Conservation (phyloP, 1,140 invertebrate species). For the Augochlora pura region DNA sequence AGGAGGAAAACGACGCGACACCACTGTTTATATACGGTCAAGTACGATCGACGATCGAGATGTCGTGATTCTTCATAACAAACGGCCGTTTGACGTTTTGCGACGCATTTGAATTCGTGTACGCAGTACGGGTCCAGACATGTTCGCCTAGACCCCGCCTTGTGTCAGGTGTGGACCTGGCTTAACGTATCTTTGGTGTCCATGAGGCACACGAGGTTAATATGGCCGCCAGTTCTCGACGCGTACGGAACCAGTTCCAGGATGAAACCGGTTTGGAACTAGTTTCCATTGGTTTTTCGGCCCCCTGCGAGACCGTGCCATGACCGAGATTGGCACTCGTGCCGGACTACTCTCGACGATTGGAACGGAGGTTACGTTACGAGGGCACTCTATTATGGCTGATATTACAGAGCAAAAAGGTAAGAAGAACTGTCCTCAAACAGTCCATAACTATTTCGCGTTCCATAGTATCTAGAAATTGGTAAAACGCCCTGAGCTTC, state of each 20-base stretch:
- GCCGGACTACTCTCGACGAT: constrained; percentile 38
- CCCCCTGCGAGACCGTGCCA: constrained; percentile 31
- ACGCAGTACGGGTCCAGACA: not conserved
- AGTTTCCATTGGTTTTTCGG: constrained; percentile 67
- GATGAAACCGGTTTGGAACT: constrained; percentile 69
- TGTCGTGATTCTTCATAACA: too few relatives aligned
- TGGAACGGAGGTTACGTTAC: constrained; percentile 41
- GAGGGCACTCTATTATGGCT: constrained; percentile 34
- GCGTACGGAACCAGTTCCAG: constrained; percentile 66
- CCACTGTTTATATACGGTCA: too few relatives aligned
- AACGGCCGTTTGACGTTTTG: too few relatives aligned
- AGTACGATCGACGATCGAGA: too few relatives aligned
- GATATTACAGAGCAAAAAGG: constrained; percentile 42
- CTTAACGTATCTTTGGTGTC: not conserved
- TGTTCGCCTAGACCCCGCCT: not conserved
- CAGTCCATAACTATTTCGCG: not conserved
- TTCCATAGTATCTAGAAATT: not conserved
- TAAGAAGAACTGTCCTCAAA: constrained; percentile 39
- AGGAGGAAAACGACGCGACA: too few relatives aligned
- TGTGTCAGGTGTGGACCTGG: not conserved
- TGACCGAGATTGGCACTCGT: constrained; percentile 47
- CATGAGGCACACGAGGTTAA: constrained; percentile 22
- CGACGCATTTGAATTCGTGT: too few relatives aligned
- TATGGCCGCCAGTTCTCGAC: constrained; percentile 53
- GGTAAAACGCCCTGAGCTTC: not conserved